Evolutionary conservation across 2,113 vertebrate species (phyloP), one percentile per base, ranked within the genome.

Genomic region (Gobius niger): DNA sequence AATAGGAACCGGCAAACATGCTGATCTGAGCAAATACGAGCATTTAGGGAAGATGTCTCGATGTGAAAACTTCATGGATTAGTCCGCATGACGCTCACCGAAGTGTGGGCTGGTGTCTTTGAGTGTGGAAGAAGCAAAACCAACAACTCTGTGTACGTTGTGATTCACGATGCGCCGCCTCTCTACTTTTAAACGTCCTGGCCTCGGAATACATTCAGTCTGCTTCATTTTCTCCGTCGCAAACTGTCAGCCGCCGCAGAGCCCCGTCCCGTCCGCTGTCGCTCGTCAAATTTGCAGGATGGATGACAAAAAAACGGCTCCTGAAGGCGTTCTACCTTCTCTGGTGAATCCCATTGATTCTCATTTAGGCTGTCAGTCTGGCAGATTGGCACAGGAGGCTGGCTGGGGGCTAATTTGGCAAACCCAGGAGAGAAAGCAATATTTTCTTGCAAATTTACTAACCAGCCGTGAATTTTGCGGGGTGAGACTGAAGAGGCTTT

Each of bases 241-340:
- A 68, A 78, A 75, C 70, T 40, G 68, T 60, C 6, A 47, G 73
- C 59, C n/a, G 69, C 51, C 71, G 68, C 63, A 68, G 53, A 63
- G 24, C 46, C 14, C 54, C n/a, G 60, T 68, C 70, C 65, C 34
- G 47, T 67, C 50, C 59, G 69, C 74, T 24, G 71, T 44, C 16
- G 62, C 70, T 85, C 67, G 65, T 82, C 67, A 71, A 66, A 82
- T 66, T 76, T 53, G 7, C 54, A 72, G 40, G 71, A 66, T 42
- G 47, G 66, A 65, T 77, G 73, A 73, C 63, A 62, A 54, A 82
- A 54, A 82, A 67, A 53, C 47, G 13, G 44, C n/a, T 82, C 13
- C 18, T 47, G 61, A 44, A 70, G 53, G 69, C 62, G 8, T 16
- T 9, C 7, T n/a, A 11, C 9, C 15, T 62, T 12, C 9, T 62